Evolutionary conservation across 1,140 invertebrate genomes (phyloP).

Genomic region (Planococcus citri): DNA sequence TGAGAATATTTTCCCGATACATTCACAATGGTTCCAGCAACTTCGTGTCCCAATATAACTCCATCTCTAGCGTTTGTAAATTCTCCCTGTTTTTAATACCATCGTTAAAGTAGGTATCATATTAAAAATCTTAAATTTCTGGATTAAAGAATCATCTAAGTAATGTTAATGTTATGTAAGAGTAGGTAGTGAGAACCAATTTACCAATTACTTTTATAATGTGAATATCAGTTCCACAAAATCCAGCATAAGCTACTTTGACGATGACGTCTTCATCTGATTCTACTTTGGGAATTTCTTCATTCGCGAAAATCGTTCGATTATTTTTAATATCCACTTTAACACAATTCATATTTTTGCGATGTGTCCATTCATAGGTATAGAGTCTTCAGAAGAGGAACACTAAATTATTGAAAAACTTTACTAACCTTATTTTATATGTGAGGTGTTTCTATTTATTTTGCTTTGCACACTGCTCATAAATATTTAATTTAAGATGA

Average conservation of each 20-base stretch:
- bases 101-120: too few species aligned
- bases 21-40: not conserved
- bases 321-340: not conserved
- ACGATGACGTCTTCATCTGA: conserved; percentile 41
- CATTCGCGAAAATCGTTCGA: not conserved
- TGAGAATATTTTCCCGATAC: not conserved
- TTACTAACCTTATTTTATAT: too few species aligned
- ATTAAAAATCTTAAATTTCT: too few species aligned
- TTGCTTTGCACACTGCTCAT: too few species aligned
- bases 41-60: conserved; percentile 21
- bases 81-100: conserved; percentile 24
- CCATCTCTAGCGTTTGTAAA: conserved; percentile 23
- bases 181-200: too few species aligned
- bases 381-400: too few species aligned
- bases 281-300: not conserved
- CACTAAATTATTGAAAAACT: too few species aligned
- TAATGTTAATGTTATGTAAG: not conserved
- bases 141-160: too few species aligned
- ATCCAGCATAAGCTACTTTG: conserved; percentile 49
- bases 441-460: too few species aligned
- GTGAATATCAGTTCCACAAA: conserved; percentile 75
- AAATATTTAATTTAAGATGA: too few species aligned
- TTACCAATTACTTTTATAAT: conserved; percentile 48
- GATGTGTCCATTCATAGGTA: too few species aligned
- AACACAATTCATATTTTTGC: conserved; percentile 4